These are phyloP conservation scores for Tetranychus truncatus DNA, from an alignment of 2,888 invertebrate genomes.

Conservation along the genomic window DNA sequence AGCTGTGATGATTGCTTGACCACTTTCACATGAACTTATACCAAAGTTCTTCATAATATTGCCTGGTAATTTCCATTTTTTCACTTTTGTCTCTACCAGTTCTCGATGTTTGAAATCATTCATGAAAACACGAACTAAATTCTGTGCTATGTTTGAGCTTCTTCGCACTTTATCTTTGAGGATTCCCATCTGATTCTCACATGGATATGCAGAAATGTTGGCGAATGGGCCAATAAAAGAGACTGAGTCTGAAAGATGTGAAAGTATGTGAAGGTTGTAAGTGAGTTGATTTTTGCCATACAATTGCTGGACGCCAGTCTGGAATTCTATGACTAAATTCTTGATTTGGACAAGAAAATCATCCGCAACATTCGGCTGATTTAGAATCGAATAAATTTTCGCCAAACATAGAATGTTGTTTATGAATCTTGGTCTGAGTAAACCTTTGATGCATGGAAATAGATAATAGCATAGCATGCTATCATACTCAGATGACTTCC, in stretches of 20 bases:
- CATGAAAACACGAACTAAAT: neutral
- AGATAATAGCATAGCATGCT: neutral
- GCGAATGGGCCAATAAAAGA: neutral
- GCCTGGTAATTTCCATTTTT: neutral
- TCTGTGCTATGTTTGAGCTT: neutral
- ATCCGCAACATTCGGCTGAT: neutral
- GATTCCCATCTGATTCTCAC: neutral
- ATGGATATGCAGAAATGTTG: neutral
- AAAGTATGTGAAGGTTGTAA: conserved; percentile 2
- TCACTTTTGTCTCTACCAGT: neutral
- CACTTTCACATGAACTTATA: no score
- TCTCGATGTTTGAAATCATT: neutral
- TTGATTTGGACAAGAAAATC: neutral
- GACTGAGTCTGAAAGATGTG: neutral
- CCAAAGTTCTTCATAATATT: neutral
- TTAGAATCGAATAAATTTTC: neutral
- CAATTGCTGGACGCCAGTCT: no score
- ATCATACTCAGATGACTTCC: neutral
- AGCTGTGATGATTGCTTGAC: no score
- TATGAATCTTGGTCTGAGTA: neutral
- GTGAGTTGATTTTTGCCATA: neutral
- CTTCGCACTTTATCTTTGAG: neutral
- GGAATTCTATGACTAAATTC: neutral
- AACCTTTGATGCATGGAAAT: neutral
- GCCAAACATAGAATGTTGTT: neutral